These are phyloP conservation scores for Staurois parvus DNA, from an alignment of 2,797 vertebrate genomes.

Conservation along the genomic window DNA sequence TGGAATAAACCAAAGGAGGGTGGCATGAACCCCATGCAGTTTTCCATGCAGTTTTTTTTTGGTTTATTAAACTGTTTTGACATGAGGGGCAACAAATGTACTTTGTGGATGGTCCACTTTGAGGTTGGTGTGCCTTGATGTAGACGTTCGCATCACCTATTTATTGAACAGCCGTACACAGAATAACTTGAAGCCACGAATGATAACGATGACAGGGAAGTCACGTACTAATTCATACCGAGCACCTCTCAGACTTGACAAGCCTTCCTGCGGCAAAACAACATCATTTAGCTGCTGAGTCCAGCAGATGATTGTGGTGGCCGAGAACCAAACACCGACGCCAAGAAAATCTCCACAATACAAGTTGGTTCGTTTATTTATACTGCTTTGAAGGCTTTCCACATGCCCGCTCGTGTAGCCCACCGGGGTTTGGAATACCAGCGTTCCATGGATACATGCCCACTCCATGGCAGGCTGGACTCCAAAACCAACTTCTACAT, in stretches of 20 bases:
- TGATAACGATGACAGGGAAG: background rate
- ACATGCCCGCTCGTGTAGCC: slow-evolving; percentile 49
- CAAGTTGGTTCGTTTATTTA: slow-evolving; percentile 42
- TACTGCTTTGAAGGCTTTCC: slow-evolving; percentile 54
- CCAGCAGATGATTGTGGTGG: slow-evolving; percentile 41
- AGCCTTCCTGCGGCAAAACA: slow-evolving; percentile 2
- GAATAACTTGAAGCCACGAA: background rate
- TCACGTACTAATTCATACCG: background rate
- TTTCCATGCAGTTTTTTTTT: too few relatives aligned
- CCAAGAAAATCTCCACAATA: slow-evolving; percentile 51
- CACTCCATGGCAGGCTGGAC: slow-evolving; percentile 25
- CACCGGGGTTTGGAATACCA: slow-evolving; percentile 47
- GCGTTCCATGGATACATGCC: slow-evolving; percentile 39
- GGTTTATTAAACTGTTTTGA: too few relatives aligned
- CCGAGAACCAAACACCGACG: slow-evolving; percentile 18
- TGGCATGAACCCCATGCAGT: too few relatives aligned
- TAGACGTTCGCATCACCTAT: background rate
- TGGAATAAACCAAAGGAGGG: too few relatives aligned
- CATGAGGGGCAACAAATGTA: too few relatives aligned
- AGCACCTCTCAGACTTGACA: background rate
- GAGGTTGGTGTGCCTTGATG: background rate
- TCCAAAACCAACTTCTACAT: slow-evolving; percentile 49
- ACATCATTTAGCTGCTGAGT: slow-evolving; percentile 8
- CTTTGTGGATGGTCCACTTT: background rate
- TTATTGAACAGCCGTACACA: background rate